phyloP scores from a whole-genome alignment of 2,888 invertebrate species.

The Amblyjoppa proteus region DNA sequence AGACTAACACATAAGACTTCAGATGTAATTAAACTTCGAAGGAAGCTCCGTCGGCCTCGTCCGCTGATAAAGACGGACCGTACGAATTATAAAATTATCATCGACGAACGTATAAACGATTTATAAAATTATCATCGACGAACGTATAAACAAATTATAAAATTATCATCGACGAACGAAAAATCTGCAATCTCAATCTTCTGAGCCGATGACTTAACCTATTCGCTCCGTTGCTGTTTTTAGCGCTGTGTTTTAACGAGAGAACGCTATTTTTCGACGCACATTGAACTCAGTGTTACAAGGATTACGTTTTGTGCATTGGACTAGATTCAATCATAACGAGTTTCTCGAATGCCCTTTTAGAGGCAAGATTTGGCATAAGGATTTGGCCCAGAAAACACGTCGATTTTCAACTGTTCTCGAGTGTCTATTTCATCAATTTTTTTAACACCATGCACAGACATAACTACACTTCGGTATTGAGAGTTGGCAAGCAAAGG shows the following conservation, averaged over 20 bases:
- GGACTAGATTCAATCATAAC: not conserved
- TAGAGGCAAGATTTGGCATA: no score
- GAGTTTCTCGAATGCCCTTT: not conserved
- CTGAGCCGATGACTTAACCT: not conserved
- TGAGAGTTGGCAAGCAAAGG: not conserved
- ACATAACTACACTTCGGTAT: constrained; percentile 11
- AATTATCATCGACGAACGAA: not conserved
- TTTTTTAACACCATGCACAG: not conserved
- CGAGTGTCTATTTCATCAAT: not conserved
- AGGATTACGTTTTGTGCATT: not conserved
- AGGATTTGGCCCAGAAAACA: no score
- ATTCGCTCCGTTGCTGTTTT: not conserved
- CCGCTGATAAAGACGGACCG: not conserved
- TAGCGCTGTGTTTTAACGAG: not conserved
- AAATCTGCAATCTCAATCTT: not conserved
- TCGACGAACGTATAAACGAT: not conserved
- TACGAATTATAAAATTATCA: not conserved
- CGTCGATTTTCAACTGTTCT: not conserved
- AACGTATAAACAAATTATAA: not conserved
- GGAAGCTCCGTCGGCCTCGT: not conserved
- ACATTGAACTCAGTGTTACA: not conserved
- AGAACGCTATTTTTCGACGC: no score
- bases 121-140: not conserved
- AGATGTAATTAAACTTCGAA: not conserved
- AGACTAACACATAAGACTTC: not conserved